Evolutionary conservation across 2,113 vertebrate species (phyloP).

Genomic region (Pteruthius melanotis): DNA sequence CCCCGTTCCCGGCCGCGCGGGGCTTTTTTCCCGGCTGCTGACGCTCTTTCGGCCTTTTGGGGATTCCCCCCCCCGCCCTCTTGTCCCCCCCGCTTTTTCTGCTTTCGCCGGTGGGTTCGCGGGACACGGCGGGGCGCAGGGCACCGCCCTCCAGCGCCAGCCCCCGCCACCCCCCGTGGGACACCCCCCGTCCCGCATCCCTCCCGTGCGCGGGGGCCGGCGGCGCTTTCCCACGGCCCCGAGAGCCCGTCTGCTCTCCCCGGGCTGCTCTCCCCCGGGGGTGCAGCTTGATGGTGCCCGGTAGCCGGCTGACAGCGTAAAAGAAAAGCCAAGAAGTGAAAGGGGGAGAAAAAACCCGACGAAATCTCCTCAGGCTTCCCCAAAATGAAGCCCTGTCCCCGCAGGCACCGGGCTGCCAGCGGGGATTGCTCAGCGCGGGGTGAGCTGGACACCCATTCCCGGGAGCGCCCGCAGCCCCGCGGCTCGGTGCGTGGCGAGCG

Average conservation of each 20-base stretch:
- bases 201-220: neutral
- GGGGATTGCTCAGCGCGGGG: neutral
- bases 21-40: too few species aligned
- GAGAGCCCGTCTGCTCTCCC: neutral
- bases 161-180: neutral
- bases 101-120: neutral
- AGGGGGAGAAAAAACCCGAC: rapidly evolving
- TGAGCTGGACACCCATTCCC: neutral
- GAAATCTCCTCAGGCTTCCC: neutral
- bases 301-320: neutral
- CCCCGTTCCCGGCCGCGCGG: too few species aligned
- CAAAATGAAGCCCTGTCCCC: neutral
- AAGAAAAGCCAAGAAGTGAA: neutral
- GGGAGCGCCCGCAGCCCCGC: neutral
- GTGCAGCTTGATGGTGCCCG: neutral
- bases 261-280: neutral
- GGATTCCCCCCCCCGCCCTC: too few species aligned
- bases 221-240: neutral
- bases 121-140: neutral
- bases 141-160: neutral
- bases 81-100: neutral
- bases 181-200: neutral
- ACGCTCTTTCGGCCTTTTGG: too few species aligned
- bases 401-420: neutral
- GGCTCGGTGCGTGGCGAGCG: neutral